Percentiles rank a stretch among this genome's conserved stretches.
phyloP scores from a whole-genome alignment of 2,888 invertebrate genomes.

The Chromoteleia sp. region DNA sequence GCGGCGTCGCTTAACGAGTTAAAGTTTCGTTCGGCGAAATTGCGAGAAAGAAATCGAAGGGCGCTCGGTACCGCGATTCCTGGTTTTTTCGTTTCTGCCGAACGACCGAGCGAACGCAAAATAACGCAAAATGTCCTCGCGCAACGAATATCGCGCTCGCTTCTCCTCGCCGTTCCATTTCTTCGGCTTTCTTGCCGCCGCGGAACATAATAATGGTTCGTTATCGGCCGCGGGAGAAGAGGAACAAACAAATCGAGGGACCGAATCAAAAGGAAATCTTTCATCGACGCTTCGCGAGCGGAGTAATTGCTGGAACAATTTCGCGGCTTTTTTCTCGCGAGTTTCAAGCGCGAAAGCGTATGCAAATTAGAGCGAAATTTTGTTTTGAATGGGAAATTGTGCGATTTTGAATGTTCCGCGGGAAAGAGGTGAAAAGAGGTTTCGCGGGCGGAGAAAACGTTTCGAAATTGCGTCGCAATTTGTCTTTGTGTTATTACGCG shows the following conservation, averaged over 20 bases:
- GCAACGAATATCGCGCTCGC: conserved; percentile 8
- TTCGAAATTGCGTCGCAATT: conserved; percentile 34
- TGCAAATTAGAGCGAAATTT: conserved; percentile 46
- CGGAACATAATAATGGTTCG: conserved; percentile 52
- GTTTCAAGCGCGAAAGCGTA: conserved; percentile 16
- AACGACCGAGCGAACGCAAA: conserved; percentile 14
- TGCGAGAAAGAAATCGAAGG: background rate
- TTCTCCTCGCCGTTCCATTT: background rate
- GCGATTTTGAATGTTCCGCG: conserved; percentile 30
- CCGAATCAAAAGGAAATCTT: conserved; percentile 56
- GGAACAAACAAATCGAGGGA: conserved; percentile 8
- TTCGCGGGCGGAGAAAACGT: conserved; percentile 13
- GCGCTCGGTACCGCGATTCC: background rate
- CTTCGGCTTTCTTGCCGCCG: conserved; percentile 1
- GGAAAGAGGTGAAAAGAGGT: conserved; percentile 22
- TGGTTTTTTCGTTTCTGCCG: background rate
- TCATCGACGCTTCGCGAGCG: conserved; percentile 27
- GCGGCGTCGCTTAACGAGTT: background rate
- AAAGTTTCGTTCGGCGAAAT: conserved; percentile 6
- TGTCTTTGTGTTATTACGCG: conserved; percentile 45
- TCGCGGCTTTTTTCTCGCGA: conserved; percentile 24
- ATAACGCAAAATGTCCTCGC: conserved; percentile 11
- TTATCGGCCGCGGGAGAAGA: conserved; percentile 37
- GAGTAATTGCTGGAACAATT: conserved; percentile 47
- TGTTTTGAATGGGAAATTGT: conserved; percentile 54